Evolutionary conservation across 2,113 vertebrate species (phyloP).

Genomic region (Lagenorhynchus albirostris): DNA sequence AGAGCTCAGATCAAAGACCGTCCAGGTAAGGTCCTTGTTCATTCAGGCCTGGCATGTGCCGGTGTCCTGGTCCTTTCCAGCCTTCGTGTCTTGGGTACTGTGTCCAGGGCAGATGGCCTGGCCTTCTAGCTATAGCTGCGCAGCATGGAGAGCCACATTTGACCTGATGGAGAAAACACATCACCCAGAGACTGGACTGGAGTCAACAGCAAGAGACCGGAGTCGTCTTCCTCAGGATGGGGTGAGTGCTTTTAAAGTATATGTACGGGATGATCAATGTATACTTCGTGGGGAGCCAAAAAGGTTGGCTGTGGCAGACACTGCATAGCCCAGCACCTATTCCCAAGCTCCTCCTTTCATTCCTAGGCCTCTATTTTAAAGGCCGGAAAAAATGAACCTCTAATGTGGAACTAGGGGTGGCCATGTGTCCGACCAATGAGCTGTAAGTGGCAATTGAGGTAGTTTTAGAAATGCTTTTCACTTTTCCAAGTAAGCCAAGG

Average conservation of each 20-base stretch:
- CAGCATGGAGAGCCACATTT: not conserved
- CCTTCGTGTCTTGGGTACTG: not conserved
- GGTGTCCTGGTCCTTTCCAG: not conserved
- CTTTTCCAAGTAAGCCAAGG: not conserved
- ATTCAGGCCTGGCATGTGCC: too few species aligned
- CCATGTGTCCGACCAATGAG: not conserved
- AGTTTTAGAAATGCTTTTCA: not conserved
- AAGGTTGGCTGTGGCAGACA: not conserved
- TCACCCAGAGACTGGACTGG: not conserved
- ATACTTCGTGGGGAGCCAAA: not conserved
- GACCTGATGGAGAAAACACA: not conserved
- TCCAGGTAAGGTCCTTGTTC: not conserved
- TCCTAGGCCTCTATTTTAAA: not conserved
- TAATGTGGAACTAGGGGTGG: not conserved
- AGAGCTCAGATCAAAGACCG: not conserved
- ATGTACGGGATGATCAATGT: rapidly evolving
- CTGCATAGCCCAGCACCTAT: not conserved
- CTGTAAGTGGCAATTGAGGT: not conserved
- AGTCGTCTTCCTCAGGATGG: not conserved
- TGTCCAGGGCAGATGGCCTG: not conserved
- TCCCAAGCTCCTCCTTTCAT: not conserved
- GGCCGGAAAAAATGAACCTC: not conserved
- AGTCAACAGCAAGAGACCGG: not conserved
- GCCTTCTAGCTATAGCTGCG: not conserved
- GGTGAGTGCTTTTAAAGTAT: not conserved